Base-by-base conservation (phyloP, 2,113 vertebrate genomes). In the Aspidoscelis tigris region DNA sequence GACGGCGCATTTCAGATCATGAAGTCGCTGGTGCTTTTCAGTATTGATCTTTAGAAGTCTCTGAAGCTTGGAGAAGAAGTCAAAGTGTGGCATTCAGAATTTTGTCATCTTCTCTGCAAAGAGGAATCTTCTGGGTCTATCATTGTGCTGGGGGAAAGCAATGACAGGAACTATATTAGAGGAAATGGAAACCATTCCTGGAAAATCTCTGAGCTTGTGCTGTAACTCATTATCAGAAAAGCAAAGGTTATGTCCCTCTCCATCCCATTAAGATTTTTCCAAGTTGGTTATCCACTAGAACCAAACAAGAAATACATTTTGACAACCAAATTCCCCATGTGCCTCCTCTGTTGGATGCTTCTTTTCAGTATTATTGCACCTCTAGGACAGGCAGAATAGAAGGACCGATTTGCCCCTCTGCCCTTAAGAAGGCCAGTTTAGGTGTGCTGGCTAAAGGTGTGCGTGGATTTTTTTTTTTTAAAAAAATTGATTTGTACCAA, bases 81-180 rank as follows among this genome's bases (percentile, higher is more conserved):
- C 21, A 1, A 69, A 65, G 33, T 10, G 12, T 21, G 1, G 11
- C 20, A 5, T 9, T 94, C 92, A 93, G 78, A 65, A 92, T 90
- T 95, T 96, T 89, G 89, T 94, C 93, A 96, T 97, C 92, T 84
- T 91, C 4, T 98, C 96, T 0, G 93, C 89, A 83, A 96, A 95
- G 88, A 96, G 94, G 80, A 97, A 92, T 88, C 94, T 94, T 89
- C 95, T 95, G 95, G 95, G 94, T 89, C 95, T 97, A 66, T 97
- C 96, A 50, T 90, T 93, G 97, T 98, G 93, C 55, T 85, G 93
- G 74, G 39, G 87, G 77, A 58, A 78, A 78, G 39, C 22, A 76
- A 81, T 16, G 21, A 14, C 88, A 55, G 22, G 55, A 20, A 2
- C 70, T 80, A 7, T 80, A 85, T 86, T 81, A 76, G 11, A 58